These are phyloP conservation scores for Netta rufina DNA, from an alignment of 2,797 vertebrate species.

Conservation along the genomic window DNA sequence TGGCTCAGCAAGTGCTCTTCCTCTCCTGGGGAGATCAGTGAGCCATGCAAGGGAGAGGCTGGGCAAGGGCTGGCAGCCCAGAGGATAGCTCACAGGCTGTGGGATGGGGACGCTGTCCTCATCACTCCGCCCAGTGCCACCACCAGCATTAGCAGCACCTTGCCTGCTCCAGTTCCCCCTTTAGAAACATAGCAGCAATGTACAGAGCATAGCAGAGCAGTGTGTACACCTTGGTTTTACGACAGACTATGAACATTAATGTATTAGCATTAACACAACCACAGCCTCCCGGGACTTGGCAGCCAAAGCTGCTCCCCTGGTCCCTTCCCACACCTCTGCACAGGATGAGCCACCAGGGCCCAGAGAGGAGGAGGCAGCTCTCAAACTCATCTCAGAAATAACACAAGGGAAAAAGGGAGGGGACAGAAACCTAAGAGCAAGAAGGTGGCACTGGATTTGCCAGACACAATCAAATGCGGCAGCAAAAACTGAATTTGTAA, in stretches of 20 bases:
- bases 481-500: background rate
- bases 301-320: background rate
- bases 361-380: background rate
- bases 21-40: background rate
- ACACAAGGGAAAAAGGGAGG: background rate
- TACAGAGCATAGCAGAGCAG: background rate
- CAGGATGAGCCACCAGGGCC: background rate
- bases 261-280: background rate
- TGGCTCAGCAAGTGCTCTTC: background rate
- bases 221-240: fast-evolving
- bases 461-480: background rate
- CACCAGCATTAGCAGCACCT: background rate
- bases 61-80: background rate
- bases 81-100: background rate
- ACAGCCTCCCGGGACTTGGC: background rate
- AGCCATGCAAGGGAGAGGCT: fast-evolving
- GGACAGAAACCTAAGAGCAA: background rate
- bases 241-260: background rate
- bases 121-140: background rate
- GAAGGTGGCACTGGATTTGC: background rate
- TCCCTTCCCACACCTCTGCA: background rate
- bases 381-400: background rate
- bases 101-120: background rate
- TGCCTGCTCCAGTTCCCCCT: background rate
- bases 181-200: background rate